Evolutionary conservation across 2,797 vertebrate genomes (phyloP), one percentile per base, ranked within the genome.

Genomic region (Triplophysa bombifrons): DNA sequence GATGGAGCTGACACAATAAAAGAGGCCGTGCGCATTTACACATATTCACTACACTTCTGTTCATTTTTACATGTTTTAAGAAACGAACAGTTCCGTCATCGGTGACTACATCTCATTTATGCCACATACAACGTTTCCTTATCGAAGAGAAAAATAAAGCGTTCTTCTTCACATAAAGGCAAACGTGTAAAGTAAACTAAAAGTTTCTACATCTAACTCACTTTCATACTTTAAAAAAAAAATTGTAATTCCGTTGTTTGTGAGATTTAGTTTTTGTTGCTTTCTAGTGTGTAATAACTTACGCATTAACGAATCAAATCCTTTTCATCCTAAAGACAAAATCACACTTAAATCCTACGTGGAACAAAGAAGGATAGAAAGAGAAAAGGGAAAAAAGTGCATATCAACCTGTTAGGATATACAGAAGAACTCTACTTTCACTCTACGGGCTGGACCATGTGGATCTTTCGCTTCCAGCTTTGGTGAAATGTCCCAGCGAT

Each of bases 371-470:
- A 58, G 38, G 63, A 22, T 19, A 58, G 19, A 53, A 51, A 51
- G 55, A 17, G 20, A 34, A 41, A 65, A 41, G 17, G 66, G 27
- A 3, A 64, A 38, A 58, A 56, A 74, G 69, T 82, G 79, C 80
- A 85, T 85, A 92, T 93, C 91, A 93, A 95, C 94, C 94, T 95
- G 94, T 94, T 93, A 91, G 91, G 83, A 92, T 89, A 89, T 91
- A 90, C 88, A 88, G 93, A 90, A 94, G 94, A 94, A 93, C 90
- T 94, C 92, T 94, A 93, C 89, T 94, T 94, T 94, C 93, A 95
- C 90, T 92, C 90, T 91, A 89, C 93, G 88, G 91, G 90, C 91
- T 92, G 92, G 93, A 95, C 92, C 94, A 95, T 95, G 94, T 94
- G 94, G 93, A 91, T 88, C 89, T 85, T 88, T 86, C 89, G 89